phyloP scores from a whole-genome alignment of 2,113 vertebrate species.

The Tragelaphus imberbis region DNA sequence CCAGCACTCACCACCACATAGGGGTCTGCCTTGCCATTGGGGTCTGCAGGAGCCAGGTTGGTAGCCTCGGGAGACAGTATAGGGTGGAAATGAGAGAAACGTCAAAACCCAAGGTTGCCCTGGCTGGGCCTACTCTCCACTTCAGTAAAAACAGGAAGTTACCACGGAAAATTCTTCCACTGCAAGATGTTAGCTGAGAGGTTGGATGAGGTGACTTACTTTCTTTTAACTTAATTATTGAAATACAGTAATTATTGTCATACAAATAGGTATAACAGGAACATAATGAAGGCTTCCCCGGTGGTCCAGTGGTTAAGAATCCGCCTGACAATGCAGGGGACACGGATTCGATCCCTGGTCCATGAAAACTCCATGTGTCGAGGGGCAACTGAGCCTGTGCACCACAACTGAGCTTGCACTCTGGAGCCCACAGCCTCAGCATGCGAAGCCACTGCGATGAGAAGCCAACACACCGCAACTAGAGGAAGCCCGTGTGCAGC shows the following conservation, averaged over 20 bases:
- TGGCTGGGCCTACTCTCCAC: neutral
- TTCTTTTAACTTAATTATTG: neutral
- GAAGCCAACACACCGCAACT: neutral
- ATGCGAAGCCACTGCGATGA: neutral
- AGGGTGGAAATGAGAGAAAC: neutral
- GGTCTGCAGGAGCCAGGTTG: slow-evolving; percentile 89
- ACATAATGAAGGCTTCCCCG: neutral
- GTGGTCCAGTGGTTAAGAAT: neutral
- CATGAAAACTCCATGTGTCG: neutral
- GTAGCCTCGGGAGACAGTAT: slow-evolving; percentile 83
- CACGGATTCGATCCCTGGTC: neutral
- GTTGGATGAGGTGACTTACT: neutral
- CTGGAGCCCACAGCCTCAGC: neutral
- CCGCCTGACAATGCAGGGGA: neutral
- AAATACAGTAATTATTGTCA: neutral
- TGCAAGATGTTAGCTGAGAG: neutral
- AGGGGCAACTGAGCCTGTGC: neutral
- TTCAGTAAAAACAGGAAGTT: neutral
- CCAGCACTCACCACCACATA: slow-evolving; percentile 89
- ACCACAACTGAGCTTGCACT: neutral
- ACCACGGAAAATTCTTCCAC: neutral
- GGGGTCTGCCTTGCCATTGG: slow-evolving; percentile 94
- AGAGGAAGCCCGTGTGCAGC: neutral
- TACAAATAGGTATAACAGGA: neutral
- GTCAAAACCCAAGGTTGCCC: neutral